Conservation (phyloP, 1,140 invertebrate species). For the Rhizoglyphus robini region DNA sequence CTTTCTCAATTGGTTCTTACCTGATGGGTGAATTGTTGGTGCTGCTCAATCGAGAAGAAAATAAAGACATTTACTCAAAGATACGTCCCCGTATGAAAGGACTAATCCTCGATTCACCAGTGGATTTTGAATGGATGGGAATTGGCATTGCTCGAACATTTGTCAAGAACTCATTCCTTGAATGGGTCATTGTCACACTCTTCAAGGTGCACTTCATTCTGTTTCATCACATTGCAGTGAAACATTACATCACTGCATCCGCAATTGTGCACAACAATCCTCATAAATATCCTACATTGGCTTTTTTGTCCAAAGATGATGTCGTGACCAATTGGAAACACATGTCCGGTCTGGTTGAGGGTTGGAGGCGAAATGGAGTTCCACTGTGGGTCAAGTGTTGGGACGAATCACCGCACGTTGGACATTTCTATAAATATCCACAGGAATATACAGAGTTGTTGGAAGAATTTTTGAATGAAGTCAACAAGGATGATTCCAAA, state of each 20-base stretch:
- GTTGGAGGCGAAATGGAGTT: neutral
- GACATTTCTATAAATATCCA: neutral
- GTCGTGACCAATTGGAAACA: neutral
- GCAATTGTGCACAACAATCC: neutral
- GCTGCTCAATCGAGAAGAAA: neutral
- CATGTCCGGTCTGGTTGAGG: neutral
- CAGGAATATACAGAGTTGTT: neutral
- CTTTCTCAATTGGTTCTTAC: conserved; percentile 4
- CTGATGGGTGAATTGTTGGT: neutral
- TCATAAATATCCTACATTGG: neutral
- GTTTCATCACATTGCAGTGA: neutral
- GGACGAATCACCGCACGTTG: conserved; percentile 1
- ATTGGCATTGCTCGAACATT: neutral
- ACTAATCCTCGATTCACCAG: neutral
- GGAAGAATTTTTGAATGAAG: neutral
- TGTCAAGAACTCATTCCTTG: neutral
- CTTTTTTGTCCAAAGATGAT: neutral
- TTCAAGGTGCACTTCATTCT: neutral
- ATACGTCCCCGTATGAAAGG: neutral
- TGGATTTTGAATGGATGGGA: neutral
- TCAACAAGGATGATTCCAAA: too few species aligned
- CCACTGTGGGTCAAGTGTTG: neutral
- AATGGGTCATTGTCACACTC: neutral
- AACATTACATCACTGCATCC: neutral
- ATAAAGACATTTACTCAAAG: neutral